Conservation (phyloP, 2,113 vertebrate genomes). For the Dissostichus mawsoni region DNA sequence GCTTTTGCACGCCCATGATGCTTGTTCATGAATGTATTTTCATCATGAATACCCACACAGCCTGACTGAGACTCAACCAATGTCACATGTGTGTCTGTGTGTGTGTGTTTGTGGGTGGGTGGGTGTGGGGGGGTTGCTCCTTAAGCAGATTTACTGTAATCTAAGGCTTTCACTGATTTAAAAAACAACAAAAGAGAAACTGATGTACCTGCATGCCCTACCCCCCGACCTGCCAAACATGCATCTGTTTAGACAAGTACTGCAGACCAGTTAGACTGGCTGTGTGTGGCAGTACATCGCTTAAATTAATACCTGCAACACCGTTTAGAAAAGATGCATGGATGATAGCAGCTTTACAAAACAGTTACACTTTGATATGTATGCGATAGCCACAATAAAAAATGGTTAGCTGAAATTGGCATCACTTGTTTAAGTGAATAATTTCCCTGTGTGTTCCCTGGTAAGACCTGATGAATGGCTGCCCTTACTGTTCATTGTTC, state of each 20-base stretch:
- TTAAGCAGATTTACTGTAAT: conserved; percentile 4
- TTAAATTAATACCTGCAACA: conserved; percentile 16
- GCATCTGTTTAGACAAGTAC: conserved; percentile 29
- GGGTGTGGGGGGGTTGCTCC: background rate
- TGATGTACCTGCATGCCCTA: conserved; percentile 9
- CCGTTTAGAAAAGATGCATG: background rate
- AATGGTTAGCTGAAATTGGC: too few relatives aligned
- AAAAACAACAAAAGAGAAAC: background rate
- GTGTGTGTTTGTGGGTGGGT: background rate
- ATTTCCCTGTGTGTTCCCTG: too few relatives aligned
- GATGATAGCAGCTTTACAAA: background rate
- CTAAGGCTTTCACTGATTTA: background rate
- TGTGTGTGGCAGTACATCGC: background rate
- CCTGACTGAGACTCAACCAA: background rate
- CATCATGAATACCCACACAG: background rate
- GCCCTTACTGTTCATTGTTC: background rate
- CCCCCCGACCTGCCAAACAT: background rate
- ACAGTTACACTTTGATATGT: background rate
- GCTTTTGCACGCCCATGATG: conserved; percentile 49
- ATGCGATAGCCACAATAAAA: too few relatives aligned
- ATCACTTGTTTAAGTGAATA: too few relatives aligned
- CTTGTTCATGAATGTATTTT: conserved; percentile 41
- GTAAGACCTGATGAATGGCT: background rate
- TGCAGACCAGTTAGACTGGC: conserved; percentile 40
- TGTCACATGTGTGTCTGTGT: conserved; percentile 7